Evolutionary conservation across 2,888 invertebrate species (phyloP).

Genomic region (Nebria brevicollis): DNA sequence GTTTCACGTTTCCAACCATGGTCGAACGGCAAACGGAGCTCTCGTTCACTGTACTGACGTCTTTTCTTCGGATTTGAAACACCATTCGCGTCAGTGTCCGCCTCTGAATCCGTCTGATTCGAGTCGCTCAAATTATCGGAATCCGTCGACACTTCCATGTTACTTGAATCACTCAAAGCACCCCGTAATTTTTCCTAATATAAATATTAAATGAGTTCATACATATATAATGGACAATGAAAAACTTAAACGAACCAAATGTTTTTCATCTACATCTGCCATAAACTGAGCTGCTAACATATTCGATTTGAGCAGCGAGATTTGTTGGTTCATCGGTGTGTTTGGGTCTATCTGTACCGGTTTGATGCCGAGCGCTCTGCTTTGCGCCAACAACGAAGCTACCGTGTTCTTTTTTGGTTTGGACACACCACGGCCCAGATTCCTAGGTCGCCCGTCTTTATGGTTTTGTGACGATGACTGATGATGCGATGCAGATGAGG

Average conservation of each 20-base stretch:
- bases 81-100: slow-evolving; percentile 60
- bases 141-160: slow-evolving; percentile 69
- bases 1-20: slow-evolving; percentile 93
- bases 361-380: slow-evolving; percentile 80
- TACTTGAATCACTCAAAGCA: slow-evolving; percentile 66
- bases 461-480: slow-evolving; percentile 56
- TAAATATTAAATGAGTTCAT: slow-evolving; percentile 36
- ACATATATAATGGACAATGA: background rate
- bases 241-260: slow-evolving; percentile 61
- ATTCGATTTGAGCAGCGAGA: slow-evolving; percentile 68
- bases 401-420: slow-evolving; percentile 94
- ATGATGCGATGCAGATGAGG: slow-evolving; percentile 50
- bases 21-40: slow-evolving; percentile 73
- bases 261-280: slow-evolving; percentile 55
- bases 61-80: slow-evolving; percentile 59
- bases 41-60: slow-evolving; percentile 68
- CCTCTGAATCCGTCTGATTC: slow-evolving; percentile 69
- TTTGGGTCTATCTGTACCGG: slow-evolving; percentile 73
- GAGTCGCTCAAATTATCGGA: slow-evolving; percentile 70
- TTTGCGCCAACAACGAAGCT: slow-evolving; percentile 86
- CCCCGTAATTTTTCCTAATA: slow-evolving; percentile 68
- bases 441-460: slow-evolving; percentile 83
- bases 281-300: slow-evolving; percentile 74
- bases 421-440: slow-evolving; percentile 86
- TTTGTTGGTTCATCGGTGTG: slow-evolving; percentile 68